Evolutionary conservation across 2,113 vertebrate genomes (phyloP).

Genomic region (Cynopterus brachyotis): DNA sequence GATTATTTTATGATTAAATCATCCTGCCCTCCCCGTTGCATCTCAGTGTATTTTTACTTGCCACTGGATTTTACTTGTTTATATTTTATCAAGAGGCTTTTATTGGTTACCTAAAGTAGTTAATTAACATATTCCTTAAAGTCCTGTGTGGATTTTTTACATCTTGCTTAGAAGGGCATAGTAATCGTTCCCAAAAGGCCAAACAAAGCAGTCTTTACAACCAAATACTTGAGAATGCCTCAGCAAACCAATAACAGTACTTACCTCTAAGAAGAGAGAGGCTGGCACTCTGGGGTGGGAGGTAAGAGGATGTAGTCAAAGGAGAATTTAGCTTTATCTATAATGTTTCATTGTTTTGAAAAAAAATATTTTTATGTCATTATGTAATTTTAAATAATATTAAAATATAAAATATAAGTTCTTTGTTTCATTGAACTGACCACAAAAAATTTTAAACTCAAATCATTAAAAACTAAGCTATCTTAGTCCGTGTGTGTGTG

Average conservation of each 20-base stretch:
- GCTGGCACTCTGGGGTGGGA: background rate
- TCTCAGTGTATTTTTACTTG: background rate
- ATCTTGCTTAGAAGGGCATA: background rate
- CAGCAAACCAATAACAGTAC: background rate
- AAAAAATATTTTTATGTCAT: background rate
- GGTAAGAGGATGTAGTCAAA: background rate
- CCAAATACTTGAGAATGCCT: background rate
- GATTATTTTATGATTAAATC: background rate
- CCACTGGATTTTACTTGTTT: background rate
- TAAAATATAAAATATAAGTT: background rate
- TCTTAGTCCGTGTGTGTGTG: background rate
- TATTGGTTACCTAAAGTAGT: background rate
- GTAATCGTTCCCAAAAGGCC: background rate
- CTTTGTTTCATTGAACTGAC: background rate
- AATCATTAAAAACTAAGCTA: background rate
- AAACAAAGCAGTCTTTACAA: background rate
- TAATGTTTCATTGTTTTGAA: background rate
- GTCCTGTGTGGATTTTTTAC: background rate
- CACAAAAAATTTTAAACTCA: background rate
- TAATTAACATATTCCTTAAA: background rate
- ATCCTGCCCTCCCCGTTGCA: background rate
- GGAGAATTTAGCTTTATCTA: background rate
- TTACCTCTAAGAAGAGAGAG: background rate
- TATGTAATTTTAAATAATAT: background rate
- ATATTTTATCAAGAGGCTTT: background rate